A percentile compares a stretch with the other conserved stretches of the same genome.
These are phyloP conservation scores for Halcyon leucocephala DNA, from an alignment of 2,797 vertebrate species.

Conservation along the genomic window DNA sequence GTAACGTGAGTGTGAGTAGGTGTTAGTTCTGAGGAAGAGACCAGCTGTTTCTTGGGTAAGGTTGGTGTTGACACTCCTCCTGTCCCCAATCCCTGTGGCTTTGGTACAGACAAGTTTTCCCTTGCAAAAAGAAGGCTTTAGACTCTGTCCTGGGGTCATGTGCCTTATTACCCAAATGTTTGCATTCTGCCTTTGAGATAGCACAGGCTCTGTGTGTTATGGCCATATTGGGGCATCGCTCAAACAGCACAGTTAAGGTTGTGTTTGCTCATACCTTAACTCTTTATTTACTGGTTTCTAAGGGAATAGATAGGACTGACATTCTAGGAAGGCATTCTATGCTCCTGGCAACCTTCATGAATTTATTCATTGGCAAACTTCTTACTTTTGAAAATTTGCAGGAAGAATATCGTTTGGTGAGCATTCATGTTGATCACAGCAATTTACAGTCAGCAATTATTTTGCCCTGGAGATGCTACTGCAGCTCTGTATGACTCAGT, in stretches of 20 bases:
- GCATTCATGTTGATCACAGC: background rate
- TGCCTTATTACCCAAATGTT: slow-evolving; percentile 43
- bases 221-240: slow-evolving; percentile 65
- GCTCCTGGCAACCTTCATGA: background rate
- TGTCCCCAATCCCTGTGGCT: rapidly evolving
- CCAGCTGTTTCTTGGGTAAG: background rate
- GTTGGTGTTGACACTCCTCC: background rate
- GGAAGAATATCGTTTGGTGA: background rate
- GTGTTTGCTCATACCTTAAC: slow-evolving; percentile 62
- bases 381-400: background rate
- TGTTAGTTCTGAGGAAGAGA: background rate
- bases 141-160: slow-evolving; percentile 1
- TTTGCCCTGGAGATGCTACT: background rate
- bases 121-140: background rate
- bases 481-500: background rate
- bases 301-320: background rate
- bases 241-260: slow-evolving; percentile 38
- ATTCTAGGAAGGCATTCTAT: background rate
- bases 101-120: background rate
- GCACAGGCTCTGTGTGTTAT: slow-evolving; percentile 52
- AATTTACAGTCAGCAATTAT: background rate
- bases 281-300: slow-evolving; percentile 49
- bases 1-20: background rate
- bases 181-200: slow-evolving; percentile 66
- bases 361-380: background rate